Percentiles rank a stretch among this genome's conserved stretches.
phyloP scores from a whole-genome alignment of 2,888 invertebrate genomes.

The Epinotia brunnichana region DNA sequence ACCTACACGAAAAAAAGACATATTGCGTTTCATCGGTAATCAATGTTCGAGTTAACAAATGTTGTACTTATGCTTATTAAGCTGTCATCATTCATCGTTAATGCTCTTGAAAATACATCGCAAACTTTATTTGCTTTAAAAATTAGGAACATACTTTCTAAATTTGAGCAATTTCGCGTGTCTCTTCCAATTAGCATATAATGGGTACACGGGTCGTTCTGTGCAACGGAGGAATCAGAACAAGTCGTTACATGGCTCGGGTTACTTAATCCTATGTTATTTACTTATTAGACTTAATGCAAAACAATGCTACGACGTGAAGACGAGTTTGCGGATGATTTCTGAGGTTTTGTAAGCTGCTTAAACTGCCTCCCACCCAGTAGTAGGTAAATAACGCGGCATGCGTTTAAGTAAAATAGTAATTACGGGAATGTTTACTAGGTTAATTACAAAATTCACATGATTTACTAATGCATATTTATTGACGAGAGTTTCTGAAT shows the following conservation, averaged over 20 bases:
- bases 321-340: constrained; percentile 32
- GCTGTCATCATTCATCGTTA: background rate
- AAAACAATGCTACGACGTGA: constrained; percentile 42
- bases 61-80: constrained; percentile 15
- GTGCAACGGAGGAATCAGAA: constrained; percentile 68
- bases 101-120: constrained; percentile 39
- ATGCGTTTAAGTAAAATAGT: too few species aligned
- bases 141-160: constrained; percentile 54
- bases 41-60: background rate
- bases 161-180: constrained; percentile 65
- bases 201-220: constrained; percentile 58
- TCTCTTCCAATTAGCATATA: constrained; percentile 73
- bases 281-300: constrained; percentile 44
- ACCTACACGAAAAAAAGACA: background rate
- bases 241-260: constrained; percentile 59
- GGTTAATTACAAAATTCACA: too few species aligned
- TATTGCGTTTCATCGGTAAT: background rate
- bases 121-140: constrained; percentile 26
- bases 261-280: constrained; percentile 60
- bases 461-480: too few species aligned
- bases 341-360: constrained; percentile 25
- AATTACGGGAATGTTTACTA: too few species aligned
- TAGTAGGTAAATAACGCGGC: background rate
- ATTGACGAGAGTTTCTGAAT: too few species aligned
- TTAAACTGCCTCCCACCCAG: background rate